Percentiles rank a stretch among this genome's conserved stretches.
phyloP scores from a whole-genome alignment of 2,797 vertebrate genomes.

The Uromys caudimaculatus region DNA sequence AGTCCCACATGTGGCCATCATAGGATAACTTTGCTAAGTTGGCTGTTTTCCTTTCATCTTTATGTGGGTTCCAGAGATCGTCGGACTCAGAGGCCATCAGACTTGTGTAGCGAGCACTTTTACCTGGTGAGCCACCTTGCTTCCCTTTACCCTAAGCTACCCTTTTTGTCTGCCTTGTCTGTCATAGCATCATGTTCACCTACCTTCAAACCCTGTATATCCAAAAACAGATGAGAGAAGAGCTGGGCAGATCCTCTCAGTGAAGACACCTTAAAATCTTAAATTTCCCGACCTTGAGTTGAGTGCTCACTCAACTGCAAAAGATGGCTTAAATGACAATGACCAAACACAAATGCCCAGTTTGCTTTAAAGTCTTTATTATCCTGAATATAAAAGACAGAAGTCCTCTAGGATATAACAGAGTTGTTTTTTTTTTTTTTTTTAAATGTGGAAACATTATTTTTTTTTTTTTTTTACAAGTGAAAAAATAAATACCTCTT shows the following conservation, averaged over 20 bases:
- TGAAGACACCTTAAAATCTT: neutral
- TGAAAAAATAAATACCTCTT: slow-evolving; percentile 95
- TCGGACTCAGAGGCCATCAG: neutral
- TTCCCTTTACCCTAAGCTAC: neutral
- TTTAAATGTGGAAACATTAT: slow-evolving; percentile 94
- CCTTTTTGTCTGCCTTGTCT: neutral
- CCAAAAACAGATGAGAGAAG: neutral
- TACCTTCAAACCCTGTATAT: neutral
- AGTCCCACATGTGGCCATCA: neutral
- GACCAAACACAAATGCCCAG: neutral
- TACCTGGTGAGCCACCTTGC: neutral
- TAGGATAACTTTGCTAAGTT: neutral
- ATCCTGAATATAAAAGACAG: slow-evolving; percentile 91
- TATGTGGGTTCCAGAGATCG: neutral
- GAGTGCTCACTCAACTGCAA: neutral
- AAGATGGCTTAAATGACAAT: slow-evolving; percentile 3
- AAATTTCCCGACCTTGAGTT: neutral
- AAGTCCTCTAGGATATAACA: slow-evolving; percentile 92
- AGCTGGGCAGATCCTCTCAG: neutral
- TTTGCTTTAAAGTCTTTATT: slow-evolving; percentile 90
- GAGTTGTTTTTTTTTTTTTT: slow-evolving; percentile 88
- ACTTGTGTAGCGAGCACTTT: neutral
- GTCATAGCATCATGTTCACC: neutral
- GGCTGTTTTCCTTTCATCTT: neutral
- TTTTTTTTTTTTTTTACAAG: slow-evolving; percentile 90